Evolutionary conservation across 1,140 invertebrate species (phyloP), one percentile per base, ranked within the genome.

Genomic region (Coenobita brevimanus): DNA sequence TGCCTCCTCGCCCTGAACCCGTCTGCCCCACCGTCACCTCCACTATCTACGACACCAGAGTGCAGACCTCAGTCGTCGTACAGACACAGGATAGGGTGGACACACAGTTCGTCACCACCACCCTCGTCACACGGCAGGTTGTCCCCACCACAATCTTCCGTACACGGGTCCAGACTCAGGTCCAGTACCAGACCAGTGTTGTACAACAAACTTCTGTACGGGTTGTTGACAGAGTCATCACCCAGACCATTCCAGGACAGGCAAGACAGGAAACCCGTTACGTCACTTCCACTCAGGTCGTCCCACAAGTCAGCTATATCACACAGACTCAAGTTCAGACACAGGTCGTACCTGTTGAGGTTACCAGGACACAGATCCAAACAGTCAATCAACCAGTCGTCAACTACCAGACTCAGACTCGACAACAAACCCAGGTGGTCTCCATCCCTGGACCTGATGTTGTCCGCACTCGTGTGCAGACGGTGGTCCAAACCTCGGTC

Each of bases 381-480:
- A 87, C 76, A 0, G 24, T 81, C 27, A 73, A 1, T 41, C 76
- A 73, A n/a, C 41, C 76, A 6, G 46, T 81, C n/a, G 71, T 64
- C 15, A 87, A 81, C 46, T 87, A 80, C 36, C 24, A 87, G 46
- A 87, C 84, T 4, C 62, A 87, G 57, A 17, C 10, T 2, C 38
- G 43, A 36, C 41, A 50, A 79, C 57, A 71, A 24, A 87, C 84
- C 41, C 43, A 62, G 3, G 76, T 87, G 0, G 78, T 87, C 36
- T 41, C 84, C 43, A 41, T 81, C 6, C 76, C 84, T 24, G 84
- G 84, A 60, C 84, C n/a, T 50, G 54, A 79, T 24, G 78, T 80
- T 57, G 64, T 87, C 6, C 86, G 69, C n/a, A 88, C 86, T 46
- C 79, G 86, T 27, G 86, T 88, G 36, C 86, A 88, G 71, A 88